Conservation (phyloP, 2,113 vertebrate genomes). For the Planiliza haematocheilus region DNA sequence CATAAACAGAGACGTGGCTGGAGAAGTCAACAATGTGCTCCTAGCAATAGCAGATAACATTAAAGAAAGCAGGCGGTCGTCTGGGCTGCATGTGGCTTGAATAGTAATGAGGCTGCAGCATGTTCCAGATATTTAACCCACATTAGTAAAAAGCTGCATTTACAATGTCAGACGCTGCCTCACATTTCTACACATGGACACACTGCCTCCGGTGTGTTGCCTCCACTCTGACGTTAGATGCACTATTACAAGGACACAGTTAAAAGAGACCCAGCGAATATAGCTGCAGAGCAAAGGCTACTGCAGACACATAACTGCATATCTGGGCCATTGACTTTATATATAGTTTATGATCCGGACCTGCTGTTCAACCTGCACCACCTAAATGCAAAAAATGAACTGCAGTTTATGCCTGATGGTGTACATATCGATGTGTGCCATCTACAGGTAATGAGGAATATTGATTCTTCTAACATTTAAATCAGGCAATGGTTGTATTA, state of each 20-base stretch:
- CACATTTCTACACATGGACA: slow-evolving; percentile 1
- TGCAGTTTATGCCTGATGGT: neutral
- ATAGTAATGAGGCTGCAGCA: slow-evolving; percentile 64
- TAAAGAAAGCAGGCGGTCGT: slow-evolving; percentile 38
- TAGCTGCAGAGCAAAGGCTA: slow-evolving; percentile 1
- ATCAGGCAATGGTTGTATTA: neutral
- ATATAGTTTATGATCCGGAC: neutral
- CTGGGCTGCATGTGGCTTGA: slow-evolving; percentile 59
- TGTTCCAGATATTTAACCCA: slow-evolving; percentile 59
- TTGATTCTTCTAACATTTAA: neutral
- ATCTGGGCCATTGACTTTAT: neutral
- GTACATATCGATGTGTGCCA: too few species aligned
- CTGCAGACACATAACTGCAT: neutral
- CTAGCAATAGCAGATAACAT: slow-evolving; percentile 37
- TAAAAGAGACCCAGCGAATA: neutral
- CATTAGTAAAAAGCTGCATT: slow-evolving; percentile 35
- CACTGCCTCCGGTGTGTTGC: neutral
- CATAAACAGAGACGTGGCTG: slow-evolving; percentile 11
- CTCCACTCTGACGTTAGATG: neutral
- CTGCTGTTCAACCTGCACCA: neutral
- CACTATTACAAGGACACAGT: neutral
- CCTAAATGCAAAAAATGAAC: neutral
- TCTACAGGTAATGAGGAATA: neutral
- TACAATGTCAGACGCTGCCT: slow-evolving; percentile 31
- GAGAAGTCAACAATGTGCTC: slow-evolving; percentile 31